These are phyloP conservation scores for Lethenteron reissneri DNA, from an alignment of 2,113 vertebrate genomes.

Conservation along the genomic window DNA sequence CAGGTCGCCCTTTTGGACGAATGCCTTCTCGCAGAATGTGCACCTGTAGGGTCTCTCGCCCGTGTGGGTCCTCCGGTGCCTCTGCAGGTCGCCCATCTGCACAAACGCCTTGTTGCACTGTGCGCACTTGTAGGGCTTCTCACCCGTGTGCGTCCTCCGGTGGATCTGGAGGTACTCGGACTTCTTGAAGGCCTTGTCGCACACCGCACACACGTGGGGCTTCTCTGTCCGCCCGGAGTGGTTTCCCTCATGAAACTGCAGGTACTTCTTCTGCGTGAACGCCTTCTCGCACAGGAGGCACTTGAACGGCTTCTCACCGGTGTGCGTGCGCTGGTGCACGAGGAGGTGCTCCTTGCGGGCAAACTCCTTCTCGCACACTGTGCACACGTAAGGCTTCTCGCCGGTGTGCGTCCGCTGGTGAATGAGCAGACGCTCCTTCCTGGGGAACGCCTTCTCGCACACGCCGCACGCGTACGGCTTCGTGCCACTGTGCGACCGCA, in stretches of 20 bases:
- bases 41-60: slow-evolving; percentile 85
- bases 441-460: neutral
- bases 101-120: slow-evolving; percentile 85
- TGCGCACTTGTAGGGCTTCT: slow-evolving; percentile 83
- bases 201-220: slow-evolving; percentile 80
- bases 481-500: no score
- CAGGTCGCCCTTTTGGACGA: slow-evolving; percentile 87
- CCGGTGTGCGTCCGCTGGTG: neutral
- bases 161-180: slow-evolving; percentile 79
- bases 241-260: neutral
- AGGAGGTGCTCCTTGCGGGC: slow-evolving; percentile 16
- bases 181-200: slow-evolving; percentile 82
- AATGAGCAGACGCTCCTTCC: neutral
- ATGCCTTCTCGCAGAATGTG: slow-evolving; percentile 79
- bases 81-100: slow-evolving; percentile 77
- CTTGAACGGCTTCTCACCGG: slow-evolving; percentile 34
- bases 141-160: slow-evolving; percentile 64
- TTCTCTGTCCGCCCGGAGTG: slow-evolving; percentile 25
- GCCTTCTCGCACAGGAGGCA: slow-evolving; percentile 41
- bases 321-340: slow-evolving; percentile 38
- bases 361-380: slow-evolving; percentile 1
- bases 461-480: no score
- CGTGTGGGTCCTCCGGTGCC: slow-evolving; percentile 75
- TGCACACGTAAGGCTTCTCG: neutral
- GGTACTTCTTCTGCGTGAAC: slow-evolving; percentile 17